Conservation (phyloP, 2,113 vertebrate species). For the Cavia aperea region DNA sequence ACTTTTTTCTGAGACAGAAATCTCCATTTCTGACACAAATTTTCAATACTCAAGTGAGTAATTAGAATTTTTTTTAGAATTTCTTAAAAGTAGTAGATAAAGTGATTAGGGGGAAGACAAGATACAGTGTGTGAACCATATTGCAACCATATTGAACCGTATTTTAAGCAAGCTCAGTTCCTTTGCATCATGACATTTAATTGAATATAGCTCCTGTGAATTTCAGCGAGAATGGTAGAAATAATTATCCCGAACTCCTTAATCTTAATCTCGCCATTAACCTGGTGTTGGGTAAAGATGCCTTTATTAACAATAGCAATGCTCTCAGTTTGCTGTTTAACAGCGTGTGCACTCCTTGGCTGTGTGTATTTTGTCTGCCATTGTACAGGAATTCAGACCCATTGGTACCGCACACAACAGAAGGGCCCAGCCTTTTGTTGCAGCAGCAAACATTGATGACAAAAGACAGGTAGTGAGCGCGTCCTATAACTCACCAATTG, state of each 20-base stretch:
- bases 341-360: constrained; percentile 78
- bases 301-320: constrained; percentile 68
- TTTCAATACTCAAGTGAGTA: neutral
- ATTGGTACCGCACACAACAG: constrained; percentile 93
- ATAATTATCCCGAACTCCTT: constrained; percentile 20
- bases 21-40: constrained; percentile 8
- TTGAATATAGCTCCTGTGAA: neutral
- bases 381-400: constrained; percentile 89
- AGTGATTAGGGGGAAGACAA: neutral
- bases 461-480: constrained; percentile 96
- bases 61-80: constrained; percentile 1
- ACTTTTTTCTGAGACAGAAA: neutral
- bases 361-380: constrained; percentile 84
- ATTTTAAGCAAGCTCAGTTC: neutral
- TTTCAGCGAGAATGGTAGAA: constrained; percentile 38
- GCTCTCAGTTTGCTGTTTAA: constrained; percentile 65
- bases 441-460: constrained; percentile 95
- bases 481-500: constrained; percentile 97
- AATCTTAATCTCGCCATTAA: constrained; percentile 40
- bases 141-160: neutral
- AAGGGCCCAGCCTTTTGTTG: constrained; percentile 93
- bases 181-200: neutral
- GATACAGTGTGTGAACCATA: neutral
- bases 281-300: constrained; percentile 43
- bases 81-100: neutral